Conservation (phyloP, 2,113 vertebrate species). For the Clarias macrocephalus region DNA sequence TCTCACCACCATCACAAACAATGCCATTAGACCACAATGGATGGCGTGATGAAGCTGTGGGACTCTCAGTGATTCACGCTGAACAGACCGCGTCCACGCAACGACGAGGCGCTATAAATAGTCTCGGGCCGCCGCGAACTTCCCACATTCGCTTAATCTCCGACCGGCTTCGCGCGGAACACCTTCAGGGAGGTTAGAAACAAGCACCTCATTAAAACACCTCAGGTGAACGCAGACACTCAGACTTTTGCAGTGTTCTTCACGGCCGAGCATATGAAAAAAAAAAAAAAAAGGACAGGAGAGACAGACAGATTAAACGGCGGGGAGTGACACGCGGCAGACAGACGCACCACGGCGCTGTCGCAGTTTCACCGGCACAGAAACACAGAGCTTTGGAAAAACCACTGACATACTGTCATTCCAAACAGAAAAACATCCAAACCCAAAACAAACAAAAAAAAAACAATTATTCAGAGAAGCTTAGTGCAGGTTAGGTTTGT, state of each 20-base stretch:
- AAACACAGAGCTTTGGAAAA: not conserved
- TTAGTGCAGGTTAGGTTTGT: not conserved
- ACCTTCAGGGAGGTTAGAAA: constrained; percentile 41
- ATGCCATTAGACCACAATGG: constrained; percentile 71
- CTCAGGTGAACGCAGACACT: not conserved
- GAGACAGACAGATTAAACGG: constrained; percentile 9
- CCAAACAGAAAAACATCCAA: constrained; percentile 6
- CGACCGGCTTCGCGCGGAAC: constrained; percentile 16
- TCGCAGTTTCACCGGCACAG: not conserved
- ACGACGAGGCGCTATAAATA: constrained; percentile 61
- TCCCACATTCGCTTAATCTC: constrained; percentile 48
- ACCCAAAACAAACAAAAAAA: not conserved
- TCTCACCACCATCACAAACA: constrained; percentile 63
- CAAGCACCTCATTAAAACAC: constrained; percentile 47
- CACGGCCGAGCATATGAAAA: not conserved
- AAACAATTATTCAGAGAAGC: not conserved
- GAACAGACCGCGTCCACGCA: constrained; percentile 56
- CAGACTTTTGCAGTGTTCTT: not conserved
- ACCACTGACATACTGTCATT: constrained; percentile 10
- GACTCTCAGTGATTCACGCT: constrained; percentile 64
- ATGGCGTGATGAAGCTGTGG: constrained; percentile 54
- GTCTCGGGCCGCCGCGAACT: constrained; percentile 24
- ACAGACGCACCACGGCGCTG: not conserved
- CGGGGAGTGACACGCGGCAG: not conserved
- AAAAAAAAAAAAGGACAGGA: not conserved